Conservation (phyloP, 1,140 invertebrate species). For the Monomorium pharaonis region DNA sequence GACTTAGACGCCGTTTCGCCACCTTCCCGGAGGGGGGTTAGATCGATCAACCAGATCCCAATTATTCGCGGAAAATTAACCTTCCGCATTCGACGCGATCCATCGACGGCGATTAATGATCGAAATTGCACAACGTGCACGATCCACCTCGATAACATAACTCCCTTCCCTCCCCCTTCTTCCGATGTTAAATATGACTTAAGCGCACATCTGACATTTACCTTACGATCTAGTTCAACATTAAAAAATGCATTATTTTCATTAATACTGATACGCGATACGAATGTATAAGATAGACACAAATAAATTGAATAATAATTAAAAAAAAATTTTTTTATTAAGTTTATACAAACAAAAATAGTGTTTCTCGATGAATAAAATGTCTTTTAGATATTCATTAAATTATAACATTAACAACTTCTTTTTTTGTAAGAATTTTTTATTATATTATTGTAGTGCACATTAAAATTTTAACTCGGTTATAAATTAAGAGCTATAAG, state of each 20-base stretch:
- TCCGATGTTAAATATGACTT: constrained; percentile 33
- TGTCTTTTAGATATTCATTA: not conserved
- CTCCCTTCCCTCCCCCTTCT: no score
- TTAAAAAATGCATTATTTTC: not conserved
- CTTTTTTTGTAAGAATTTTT: not conserved
- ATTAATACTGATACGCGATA: not conserved
- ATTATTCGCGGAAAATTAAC: constrained; percentile 84
- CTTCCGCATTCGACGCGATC: constrained; percentile 71
- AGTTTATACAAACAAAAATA: not conserved
- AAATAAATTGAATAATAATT: no score
- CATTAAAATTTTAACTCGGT: not conserved
- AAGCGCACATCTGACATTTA: constrained; percentile 21
- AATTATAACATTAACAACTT: not conserved
- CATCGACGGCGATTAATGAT: constrained; percentile 69
- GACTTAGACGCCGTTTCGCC: constrained; percentile 82
- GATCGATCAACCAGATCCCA: constrained; percentile 82
- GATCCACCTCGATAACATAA: constrained; percentile 40
- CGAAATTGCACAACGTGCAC: constrained; percentile 50
- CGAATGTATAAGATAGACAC: no score
- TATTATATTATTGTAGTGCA: not conserved
- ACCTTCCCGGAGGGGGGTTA: constrained; percentile 69
- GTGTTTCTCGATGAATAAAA: not conserved
- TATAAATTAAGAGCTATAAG: not conserved
- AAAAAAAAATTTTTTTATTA: not conserved
- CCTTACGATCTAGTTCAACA: not conserved